These are phyloP conservation scores for Hirtodrosophila alboralis DNA, from an alignment of 2,888 invertebrate genomes.

Conservation along the genomic window DNA sequence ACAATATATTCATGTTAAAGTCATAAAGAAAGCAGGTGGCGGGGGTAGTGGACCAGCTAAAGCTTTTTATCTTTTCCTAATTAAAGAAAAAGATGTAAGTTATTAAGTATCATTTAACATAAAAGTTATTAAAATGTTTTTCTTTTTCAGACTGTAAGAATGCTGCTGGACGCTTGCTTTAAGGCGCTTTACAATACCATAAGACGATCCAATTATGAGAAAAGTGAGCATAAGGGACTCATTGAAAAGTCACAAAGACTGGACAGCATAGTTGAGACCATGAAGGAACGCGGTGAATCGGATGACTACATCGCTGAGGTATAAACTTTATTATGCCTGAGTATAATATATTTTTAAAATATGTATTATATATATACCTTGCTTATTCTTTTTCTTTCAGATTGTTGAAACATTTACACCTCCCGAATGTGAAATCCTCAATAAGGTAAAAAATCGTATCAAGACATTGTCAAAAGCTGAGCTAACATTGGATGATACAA, in stretches of 20 bases:
- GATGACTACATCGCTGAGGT: conserved; percentile 92
- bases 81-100: conserved; percentile 87
- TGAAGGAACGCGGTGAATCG: conserved; percentile 91
- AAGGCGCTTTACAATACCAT: conserved; percentile 89
- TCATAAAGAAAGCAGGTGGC: conserved; percentile 89
- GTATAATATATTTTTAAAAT: too few relatives aligned
- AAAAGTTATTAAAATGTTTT: too few relatives aligned
- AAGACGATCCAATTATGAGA: conserved; percentile 87
- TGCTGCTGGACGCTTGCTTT: conserved; percentile 89
- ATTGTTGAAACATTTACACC: conserved; percentile 92
- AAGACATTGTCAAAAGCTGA: conserved; percentile 92
- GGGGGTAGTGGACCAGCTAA: conserved; percentile 91
- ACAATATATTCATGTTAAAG: conserved; percentile 85
- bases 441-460: conserved; percentile 89
- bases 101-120: accelerated
- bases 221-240: conserved; percentile 89
- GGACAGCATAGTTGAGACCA: conserved; percentile 91
- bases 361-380: neutral
- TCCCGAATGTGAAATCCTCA: conserved; percentile 90
- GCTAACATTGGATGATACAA: conserved; percentile 91
- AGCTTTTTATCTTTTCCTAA: conserved; percentile 90
- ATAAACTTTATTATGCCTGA: conserved; percentile 72
- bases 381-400: conserved; percentile 45
- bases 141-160: conserved; percentile 86
- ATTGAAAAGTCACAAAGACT: conserved; percentile 94